Evolutionary conservation across 2,888 invertebrate species (phyloP).

Genomic region (Erebia ligea): DNA sequence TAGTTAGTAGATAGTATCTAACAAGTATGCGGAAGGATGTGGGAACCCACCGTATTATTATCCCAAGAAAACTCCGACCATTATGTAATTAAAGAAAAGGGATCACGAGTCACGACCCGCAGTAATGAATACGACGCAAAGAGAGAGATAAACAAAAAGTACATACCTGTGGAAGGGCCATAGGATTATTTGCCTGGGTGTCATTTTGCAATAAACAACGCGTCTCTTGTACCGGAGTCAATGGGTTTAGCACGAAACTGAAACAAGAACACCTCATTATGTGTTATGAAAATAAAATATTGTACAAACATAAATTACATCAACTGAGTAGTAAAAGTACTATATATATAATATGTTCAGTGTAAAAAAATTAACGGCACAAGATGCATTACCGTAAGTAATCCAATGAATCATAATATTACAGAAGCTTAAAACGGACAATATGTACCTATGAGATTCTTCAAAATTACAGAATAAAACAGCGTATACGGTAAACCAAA

Average conservation of each 20-base stretch:
- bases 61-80: too few relatives aligned
- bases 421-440: constrained; percentile 5
- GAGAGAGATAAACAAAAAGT: neutral
- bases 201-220: constrained; percentile 96
- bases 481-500: constrained; percentile 12
- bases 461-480: constrained; percentile 19
- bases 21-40: too few relatives aligned
- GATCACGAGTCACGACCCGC: too few relatives aligned
- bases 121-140: too few relatives aligned
- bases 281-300: neutral
- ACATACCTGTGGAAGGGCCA: constrained; percentile 88
- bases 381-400: neutral
- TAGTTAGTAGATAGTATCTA: neutral
- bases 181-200: constrained; percentile 94
- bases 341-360: too few relatives aligned
- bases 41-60: too few relatives aligned
- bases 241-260: constrained; percentile 95
- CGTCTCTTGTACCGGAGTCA: constrained; percentile 96
- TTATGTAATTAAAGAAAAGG: too few relatives aligned
- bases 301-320: neutral
- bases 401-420: constrained; percentile 11
- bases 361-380: constrained; percentile 1
- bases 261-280: constrained; percentile 54
- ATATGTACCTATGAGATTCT: constrained; percentile 13
- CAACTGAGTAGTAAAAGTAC: too few relatives aligned